Conservation (phyloP, 1,140 invertebrate genomes). For the Macrobrachium rosenbergii region DNA sequence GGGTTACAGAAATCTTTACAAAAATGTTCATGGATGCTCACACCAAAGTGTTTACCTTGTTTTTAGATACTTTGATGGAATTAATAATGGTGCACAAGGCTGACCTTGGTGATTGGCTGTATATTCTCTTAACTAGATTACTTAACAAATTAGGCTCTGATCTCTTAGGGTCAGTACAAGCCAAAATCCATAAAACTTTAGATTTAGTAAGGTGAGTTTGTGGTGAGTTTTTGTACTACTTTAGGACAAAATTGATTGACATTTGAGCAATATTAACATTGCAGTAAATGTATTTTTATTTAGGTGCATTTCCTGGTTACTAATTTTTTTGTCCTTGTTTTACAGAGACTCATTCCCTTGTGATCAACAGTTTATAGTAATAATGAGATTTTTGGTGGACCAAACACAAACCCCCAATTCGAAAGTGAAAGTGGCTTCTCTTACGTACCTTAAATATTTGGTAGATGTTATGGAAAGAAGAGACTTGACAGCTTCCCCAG, state of each 20-base stretch:
- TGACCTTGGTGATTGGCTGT: conserved; percentile 92
- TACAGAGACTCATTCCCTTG: conserved; percentile 77
- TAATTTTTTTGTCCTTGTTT: conserved; percentile 13
- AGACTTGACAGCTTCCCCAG: conserved; percentile 68
- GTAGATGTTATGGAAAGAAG: conserved; percentile 74
- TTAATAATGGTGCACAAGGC: conserved; percentile 87
- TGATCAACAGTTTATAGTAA: conserved; percentile 76
- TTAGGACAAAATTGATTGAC: background rate
- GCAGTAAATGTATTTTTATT: background rate
- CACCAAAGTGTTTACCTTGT: conserved; percentile 93
- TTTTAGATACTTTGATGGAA: conserved; percentile 92
- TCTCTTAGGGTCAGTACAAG: conserved; percentile 88
- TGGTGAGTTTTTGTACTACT: background rate
- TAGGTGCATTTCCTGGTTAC: too few relatives aligned
- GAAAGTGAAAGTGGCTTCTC: conserved; percentile 83
- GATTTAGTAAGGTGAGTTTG: conserved; percentile 82
- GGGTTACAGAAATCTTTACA: conserved; percentile 90
- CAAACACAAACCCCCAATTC: conserved; percentile 90
- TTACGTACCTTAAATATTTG: conserved; percentile 82
- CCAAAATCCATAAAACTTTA: conserved; percentile 88
- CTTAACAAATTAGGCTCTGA: conserved; percentile 92
- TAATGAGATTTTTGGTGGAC: conserved; percentile 86
- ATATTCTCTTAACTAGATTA: conserved; percentile 83
- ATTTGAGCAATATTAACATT: background rate
- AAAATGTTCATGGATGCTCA: conserved; percentile 99